Evolutionary conservation across 2,888 invertebrate genomes (phyloP).

Genomic region (Hyppa rectilinea): DNA sequence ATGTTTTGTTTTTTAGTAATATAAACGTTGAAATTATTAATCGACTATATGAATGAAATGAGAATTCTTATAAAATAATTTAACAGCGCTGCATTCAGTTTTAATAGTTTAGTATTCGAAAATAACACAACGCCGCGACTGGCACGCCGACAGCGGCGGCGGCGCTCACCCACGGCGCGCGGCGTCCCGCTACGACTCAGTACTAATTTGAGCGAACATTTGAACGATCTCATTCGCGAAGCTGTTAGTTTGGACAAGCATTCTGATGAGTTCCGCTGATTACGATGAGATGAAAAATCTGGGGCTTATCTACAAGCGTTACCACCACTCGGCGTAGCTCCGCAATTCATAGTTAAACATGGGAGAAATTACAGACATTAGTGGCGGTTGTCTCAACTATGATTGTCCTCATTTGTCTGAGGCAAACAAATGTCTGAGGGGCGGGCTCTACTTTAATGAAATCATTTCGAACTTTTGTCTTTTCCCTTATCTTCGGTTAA

Average conservation of each 20-base stretch:
- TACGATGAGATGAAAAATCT: neutral
- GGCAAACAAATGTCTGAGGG: neutral
- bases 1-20: neutral
- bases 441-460: neutral
- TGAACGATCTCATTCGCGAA: constrained; percentile 35
- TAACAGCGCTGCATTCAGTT: neutral
- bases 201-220: constrained; percentile 23
- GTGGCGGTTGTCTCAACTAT: neutral
- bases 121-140: neutral
- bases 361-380: neutral
- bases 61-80: constrained; percentile 1
- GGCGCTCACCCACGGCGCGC: constrained; percentile 25
- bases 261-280: constrained; percentile 27
- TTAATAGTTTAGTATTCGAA: neutral
- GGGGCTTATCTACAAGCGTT: neutral
- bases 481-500: neutral
- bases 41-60: neutral
- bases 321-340: neutral
- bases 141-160: constrained; percentile 11
- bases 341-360: neutral
- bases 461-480: neutral
- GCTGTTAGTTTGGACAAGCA: constrained; percentile 40
- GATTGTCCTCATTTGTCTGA: neutral
- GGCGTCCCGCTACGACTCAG: neutral
- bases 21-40: neutral